Conservation (phyloP, 2,888 invertebrate species). For the Clitarchus hookeri region DNA sequence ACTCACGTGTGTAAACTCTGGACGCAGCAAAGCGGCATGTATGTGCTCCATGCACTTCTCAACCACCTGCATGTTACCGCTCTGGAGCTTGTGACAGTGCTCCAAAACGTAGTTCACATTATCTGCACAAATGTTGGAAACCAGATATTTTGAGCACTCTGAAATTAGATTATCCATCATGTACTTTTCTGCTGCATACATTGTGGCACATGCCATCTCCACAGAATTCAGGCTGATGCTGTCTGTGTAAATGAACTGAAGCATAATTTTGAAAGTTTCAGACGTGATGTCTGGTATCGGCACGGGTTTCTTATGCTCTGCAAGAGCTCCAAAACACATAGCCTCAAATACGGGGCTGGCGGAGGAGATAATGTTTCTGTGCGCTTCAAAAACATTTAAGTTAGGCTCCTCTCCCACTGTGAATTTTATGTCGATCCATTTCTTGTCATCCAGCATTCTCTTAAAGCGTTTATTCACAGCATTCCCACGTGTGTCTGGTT, state of each 20-base stretch:
- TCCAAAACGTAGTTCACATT: background rate
- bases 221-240: background rate
- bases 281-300: background rate
- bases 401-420: background rate
- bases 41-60: too few species aligned
- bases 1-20: too few species aligned
- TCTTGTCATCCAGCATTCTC: background rate
- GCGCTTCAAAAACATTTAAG: background rate
- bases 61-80: background rate
- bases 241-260: background rate
- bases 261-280: background rate
- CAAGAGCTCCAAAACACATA: background rate
- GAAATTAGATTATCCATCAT: too few species aligned
- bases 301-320: background rate
- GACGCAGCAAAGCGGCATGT: too few species aligned
- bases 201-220: background rate
- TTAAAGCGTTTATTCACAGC: background rate
- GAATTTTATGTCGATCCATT: background rate
- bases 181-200: too few species aligned
- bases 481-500: too few species aligned
- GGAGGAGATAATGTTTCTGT: background rate
- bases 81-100: too few species aligned
- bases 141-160: background rate
- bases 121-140: background rate
- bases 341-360: conserved; percentile 11